Evolutionary conservation across 2,888 invertebrate species (phyloP), one percentile per base, ranked within the genome.

Genomic region (Cryptus armator): DNA sequence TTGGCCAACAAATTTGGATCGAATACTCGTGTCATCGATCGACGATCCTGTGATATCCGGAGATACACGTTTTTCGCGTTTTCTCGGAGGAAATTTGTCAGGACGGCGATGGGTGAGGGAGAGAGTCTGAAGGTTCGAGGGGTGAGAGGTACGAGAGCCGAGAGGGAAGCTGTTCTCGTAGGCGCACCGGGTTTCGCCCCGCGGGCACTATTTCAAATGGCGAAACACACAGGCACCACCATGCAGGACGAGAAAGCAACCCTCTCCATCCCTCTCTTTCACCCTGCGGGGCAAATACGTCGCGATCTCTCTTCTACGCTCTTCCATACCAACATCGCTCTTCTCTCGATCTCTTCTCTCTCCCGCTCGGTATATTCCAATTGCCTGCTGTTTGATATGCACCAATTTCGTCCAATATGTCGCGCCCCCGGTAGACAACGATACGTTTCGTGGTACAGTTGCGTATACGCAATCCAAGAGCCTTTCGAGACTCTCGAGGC

Each of bases 331-430:
- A 24, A 43, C 14, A 12, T 53, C n/a, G n/a, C 16, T 19, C 70
- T 0, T 32, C 62, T 64, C 74, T 48, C 59, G 4, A 29, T 59
- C 53, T 37, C 46, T 51, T 59, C 53, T 32, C 46, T 51, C 88
- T 86, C 89, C 89, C 90, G 88, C 88, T 83, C 85, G 87, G 87
- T 91, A 91, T 92, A 91, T 92, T 92, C 91, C 91, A 92, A 93
- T 93, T 92, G 92, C 91, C 90, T 89, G 90, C 92, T 91, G 90
- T 92, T 92, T 93, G 92, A 92, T 92, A 92, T 93, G 92, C 92
- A 89, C 90, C 92, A 92, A 92, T 93, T 93, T 92, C 90, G 90
- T 89, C 91, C 92, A 92, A 92, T 92, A 92, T 92, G 92, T 92
- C 92, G 91, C 91, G 89, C 91, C 90, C 89, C 90, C 71, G 62